Conservation (phyloP, 1,140 invertebrate genomes). For the Ceratosolen fusciceps region DNA sequence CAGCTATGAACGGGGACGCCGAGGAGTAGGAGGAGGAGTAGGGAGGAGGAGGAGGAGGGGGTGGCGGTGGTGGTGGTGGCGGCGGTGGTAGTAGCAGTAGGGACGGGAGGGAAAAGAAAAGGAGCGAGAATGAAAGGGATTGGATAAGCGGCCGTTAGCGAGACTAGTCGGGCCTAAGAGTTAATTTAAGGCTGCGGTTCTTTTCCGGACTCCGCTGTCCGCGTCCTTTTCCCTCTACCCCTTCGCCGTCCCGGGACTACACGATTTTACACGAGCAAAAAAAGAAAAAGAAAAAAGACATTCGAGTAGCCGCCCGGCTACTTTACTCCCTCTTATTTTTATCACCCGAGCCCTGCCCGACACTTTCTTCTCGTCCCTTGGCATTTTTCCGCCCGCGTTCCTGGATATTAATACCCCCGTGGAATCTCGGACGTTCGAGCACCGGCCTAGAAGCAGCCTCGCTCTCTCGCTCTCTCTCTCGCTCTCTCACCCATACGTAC, state of each 20-base stretch:
- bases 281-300: too few species aligned
- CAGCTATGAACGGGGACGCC: too few species aligned
- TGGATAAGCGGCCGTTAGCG: neutral
- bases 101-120: neutral
- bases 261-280: slow-evolving; percentile 15
- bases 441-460: too few species aligned
- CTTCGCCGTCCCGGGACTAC: neutral
- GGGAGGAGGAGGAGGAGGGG: too few species aligned
- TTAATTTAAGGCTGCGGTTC: slow-evolving; percentile 26
- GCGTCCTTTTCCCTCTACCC: slow-evolving; percentile 24
- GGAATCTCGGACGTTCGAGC: neutral
- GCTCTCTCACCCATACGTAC: too few species aligned
- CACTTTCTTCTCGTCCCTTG: neutral
- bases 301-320: neutral
- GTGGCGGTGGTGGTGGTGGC: too few species aligned
- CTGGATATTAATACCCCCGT: neutral
- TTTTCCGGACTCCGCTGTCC: neutral
- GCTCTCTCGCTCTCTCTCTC: too few species aligned
- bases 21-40: too few species aligned
- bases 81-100: too few species aligned
- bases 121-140: neutral
- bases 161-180: neutral
- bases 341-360: neutral
- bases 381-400: neutral
- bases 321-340: slow-evolving; percentile 14